Percentiles rank a stretch among this genome's conserved stretches.
These are phyloP conservation scores for Xestia ashworthii DNA, from an alignment of 2,888 invertebrate species.

Conservation along the genomic window DNA sequence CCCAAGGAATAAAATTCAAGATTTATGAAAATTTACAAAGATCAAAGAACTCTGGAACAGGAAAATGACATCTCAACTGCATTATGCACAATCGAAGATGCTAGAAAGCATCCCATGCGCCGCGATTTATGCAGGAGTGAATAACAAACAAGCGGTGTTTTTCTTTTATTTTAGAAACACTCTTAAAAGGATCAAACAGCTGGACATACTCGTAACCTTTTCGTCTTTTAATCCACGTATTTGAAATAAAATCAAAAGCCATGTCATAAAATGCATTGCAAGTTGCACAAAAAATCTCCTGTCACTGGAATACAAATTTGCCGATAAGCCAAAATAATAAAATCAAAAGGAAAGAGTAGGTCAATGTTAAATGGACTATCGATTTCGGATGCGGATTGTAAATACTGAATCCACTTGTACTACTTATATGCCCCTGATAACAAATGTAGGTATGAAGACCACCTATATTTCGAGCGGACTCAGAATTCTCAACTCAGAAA, in stretches of 20 bases:
- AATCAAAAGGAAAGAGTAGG: constrained; percentile 76
- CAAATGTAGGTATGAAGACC: constrained; percentile 41
- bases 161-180: constrained; percentile 1
- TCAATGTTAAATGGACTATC: constrained; percentile 80
- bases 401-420: constrained; percentile 77
- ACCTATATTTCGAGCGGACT: constrained; percentile 24
- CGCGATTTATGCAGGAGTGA: constrained; percentile 37
- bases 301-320: constrained; percentile 54
- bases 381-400: constrained; percentile 76
- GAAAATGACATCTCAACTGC: constrained; percentile 54
- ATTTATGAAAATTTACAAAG: constrained; percentile 64
- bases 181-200: neutral
- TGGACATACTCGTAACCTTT: neutral
- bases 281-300: constrained; percentile 30
- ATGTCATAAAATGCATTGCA: neutral
- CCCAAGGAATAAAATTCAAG: constrained; percentile 68
- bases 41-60: constrained; percentile 63
- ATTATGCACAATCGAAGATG: constrained; percentile 57
- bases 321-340: constrained; percentile 69
- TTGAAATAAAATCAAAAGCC: constrained; percentile 4
- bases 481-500: neutral
- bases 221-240: neutral
- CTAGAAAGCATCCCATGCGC: constrained; percentile 45
- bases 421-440: constrained; percentile 73
- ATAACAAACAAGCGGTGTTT: constrained; percentile 42